Conservation (phyloP, 1,140 invertebrate species). For the Sycophila sp. region DNA sequence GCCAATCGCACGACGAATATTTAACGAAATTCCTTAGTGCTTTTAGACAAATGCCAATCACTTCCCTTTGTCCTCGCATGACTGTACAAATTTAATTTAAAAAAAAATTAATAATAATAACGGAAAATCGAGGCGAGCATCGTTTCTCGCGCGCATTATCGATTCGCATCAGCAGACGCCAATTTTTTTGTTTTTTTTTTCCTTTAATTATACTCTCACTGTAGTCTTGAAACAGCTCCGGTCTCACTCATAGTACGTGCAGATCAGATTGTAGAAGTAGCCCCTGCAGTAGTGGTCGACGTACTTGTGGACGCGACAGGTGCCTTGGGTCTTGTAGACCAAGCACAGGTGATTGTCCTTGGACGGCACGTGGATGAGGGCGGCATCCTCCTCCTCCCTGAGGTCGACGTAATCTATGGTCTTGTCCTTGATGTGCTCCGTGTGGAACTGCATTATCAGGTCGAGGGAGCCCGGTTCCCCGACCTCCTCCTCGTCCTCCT, state of each 20-base stretch:
- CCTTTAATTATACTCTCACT: conserved; percentile 25
- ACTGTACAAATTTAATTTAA: conserved; percentile 34
- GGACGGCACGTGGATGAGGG: conserved; percentile 56
- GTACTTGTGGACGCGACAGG: conserved; percentile 73
- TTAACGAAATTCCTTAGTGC: conserved; percentile 35
- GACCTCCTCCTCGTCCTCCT: conserved; percentile 7
- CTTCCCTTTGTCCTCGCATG: conserved; percentile 20
- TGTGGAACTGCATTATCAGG: conserved; percentile 59
- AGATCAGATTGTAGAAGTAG: conserved; percentile 67
- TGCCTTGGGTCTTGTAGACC: conserved; percentile 73
- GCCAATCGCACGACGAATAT: conserved; percentile 35
- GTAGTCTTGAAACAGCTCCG: conserved; percentile 3
- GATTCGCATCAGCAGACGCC: conserved; percentile 2
- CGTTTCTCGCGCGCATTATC: neutral
- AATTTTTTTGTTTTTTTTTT: neutral
- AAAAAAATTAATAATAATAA: conserved; percentile 23
- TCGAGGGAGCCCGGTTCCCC: conserved; percentile 46
- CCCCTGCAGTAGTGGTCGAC: conserved; percentile 66
- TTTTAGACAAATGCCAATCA: conserved; percentile 36
- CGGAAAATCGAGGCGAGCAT: conserved; percentile 13
- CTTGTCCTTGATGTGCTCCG: conserved; percentile 15
- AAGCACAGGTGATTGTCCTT: conserved; percentile 74
- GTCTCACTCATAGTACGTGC: conserved; percentile 67
- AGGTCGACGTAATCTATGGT: conserved; percentile 59
- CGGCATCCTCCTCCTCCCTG: conserved; percentile 49